Evolutionary conservation across 1,140 invertebrate species (phyloP).

Genomic region (Thereuonema tuberculata): DNA sequence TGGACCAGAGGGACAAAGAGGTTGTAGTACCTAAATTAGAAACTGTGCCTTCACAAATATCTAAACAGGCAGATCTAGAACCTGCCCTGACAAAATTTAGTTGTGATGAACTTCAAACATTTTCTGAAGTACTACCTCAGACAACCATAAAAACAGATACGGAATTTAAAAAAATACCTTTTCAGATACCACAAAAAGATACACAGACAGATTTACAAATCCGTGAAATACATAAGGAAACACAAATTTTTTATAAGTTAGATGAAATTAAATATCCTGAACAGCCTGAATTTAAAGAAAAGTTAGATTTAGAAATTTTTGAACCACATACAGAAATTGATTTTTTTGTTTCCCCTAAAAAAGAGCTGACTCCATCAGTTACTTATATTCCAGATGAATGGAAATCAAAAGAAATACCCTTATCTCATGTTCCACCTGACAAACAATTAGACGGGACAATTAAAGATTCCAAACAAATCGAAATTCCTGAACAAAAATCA

Average conservation of each 20-base stretch:
- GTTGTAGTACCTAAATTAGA: conserved; percentile 16
- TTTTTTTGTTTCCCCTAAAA: too few species aligned
- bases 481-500: too few species aligned
- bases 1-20: conserved; percentile 19
- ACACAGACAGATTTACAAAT: background rate
- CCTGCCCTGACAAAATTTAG: conserved; percentile 5
- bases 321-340: too few species aligned
- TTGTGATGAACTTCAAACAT: background rate
- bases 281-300: too few species aligned
- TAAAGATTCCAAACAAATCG: too few species aligned
- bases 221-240: background rate
- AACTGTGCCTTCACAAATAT: background rate
- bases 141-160: background rate
- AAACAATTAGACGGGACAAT: too few species aligned
- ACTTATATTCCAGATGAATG: too few species aligned
- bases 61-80: conserved; percentile 14
- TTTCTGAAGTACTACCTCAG: background rate
- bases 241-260: background rate
- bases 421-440: too few species aligned
- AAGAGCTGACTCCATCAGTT: too few species aligned
- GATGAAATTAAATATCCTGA: background rate
- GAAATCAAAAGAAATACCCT: too few species aligned
- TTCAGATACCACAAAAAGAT: background rate
- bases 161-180: background rate
- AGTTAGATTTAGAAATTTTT: too few species aligned